Percentiles rank a stretch among this genome's conserved stretches.
Evolutionary conservation across 2,113 vertebrate genomes (phyloP).

Genomic region (Aegotheles bennettii): DNA sequence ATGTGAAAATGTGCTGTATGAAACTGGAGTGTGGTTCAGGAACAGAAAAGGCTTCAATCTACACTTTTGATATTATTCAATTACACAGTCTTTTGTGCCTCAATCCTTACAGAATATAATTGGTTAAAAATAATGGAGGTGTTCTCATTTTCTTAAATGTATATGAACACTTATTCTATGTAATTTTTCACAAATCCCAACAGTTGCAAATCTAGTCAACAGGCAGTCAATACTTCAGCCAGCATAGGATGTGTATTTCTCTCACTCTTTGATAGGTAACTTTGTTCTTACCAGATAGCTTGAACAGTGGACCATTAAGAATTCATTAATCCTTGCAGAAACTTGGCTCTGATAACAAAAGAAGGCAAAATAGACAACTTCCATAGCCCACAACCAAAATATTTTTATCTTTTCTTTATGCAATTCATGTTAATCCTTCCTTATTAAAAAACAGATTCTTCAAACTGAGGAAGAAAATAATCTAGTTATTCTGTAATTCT

Average conservation of each 20-base stretch:
- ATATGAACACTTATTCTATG: background rate
- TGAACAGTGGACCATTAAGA: background rate
- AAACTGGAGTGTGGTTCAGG: background rate
- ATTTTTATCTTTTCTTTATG: background rate
- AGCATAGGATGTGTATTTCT: background rate
- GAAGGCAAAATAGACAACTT: background rate
- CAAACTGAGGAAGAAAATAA: background rate
- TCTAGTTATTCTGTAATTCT: background rate
- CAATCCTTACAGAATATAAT: background rate
- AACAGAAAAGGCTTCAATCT: background rate
- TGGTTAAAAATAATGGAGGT: background rate
- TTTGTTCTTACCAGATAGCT: background rate
- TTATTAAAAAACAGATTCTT: background rate
- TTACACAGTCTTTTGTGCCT: background rate
- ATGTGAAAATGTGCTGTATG: background rate
- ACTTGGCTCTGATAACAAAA: background rate
- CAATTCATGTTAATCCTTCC: background rate
- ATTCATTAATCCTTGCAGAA: background rate
- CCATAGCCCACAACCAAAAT: background rate
- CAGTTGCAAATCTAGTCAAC: background rate
- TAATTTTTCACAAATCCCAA: background rate
- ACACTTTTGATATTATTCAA: background rate
- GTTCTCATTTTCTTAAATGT: background rate
- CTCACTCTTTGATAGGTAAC: background rate
- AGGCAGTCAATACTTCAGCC: background rate